Evolutionary conservation across 2,113 vertebrate species (phyloP).

Genomic region (Mungos mungo): DNA sequence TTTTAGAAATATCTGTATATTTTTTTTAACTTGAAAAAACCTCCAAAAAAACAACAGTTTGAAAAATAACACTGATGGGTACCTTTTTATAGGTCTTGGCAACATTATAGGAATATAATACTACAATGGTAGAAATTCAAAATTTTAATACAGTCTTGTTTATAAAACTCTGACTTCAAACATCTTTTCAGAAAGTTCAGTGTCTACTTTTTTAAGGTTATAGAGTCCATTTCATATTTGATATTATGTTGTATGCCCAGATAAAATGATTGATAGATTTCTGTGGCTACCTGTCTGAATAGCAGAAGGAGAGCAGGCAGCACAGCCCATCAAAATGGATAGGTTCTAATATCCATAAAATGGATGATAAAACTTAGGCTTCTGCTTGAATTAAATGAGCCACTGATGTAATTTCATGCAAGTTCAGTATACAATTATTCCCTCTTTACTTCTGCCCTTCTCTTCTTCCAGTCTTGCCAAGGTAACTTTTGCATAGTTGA

Average conservation of each 20-base stretch:
- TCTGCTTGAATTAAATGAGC: conserved; percentile 67
- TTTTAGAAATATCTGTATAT: neutral
- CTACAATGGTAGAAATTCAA: conserved; percentile 31
- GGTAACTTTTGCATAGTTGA: conserved; percentile 28
- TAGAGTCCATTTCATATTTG: conserved; percentile 34
- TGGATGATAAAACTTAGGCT: conserved; percentile 57
- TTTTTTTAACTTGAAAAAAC: conserved; percentile 43
- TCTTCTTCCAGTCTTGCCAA: neutral
- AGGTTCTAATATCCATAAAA: conserved; percentile 51
- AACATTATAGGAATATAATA: neutral
- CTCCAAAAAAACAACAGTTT: neutral
- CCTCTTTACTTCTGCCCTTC: neutral
- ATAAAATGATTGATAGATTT: neutral
- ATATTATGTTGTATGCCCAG: neutral
- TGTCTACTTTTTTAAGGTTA: conserved; percentile 26
- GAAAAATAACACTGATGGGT: neutral
- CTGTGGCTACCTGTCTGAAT: neutral
- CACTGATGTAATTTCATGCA: conserved; percentile 44
- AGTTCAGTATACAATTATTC: conserved; percentile 8
- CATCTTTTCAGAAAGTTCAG: neutral
- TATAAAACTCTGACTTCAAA: conserved; percentile 8
- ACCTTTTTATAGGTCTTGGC: neutral
- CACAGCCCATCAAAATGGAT: neutral
- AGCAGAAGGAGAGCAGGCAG: neutral
- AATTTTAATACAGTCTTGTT: neutral